Evolutionary conservation across 2,113 vertebrate genomes (phyloP).

Genomic region (Eleginops maclovinus): DNA sequence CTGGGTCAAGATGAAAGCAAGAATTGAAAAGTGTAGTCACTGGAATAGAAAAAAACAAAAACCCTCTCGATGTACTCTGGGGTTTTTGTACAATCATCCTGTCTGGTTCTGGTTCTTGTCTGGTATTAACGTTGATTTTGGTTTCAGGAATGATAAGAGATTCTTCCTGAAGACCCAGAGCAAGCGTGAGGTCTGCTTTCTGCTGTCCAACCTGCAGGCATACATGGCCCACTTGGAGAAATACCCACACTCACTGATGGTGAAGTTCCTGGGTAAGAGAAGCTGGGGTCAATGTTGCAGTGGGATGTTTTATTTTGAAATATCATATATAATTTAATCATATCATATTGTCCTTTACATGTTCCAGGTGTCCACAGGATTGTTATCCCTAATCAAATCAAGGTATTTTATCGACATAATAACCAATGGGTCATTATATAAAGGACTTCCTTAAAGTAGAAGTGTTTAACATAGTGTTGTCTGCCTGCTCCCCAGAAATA

Average conservation of each 20-base stretch:
- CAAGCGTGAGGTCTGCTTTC: conserved; percentile 81
- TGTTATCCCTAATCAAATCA: conserved; percentile 60
- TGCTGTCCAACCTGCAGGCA: conserved; percentile 83
- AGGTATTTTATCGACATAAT: conserved; percentile 58
- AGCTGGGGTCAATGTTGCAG: neutral
- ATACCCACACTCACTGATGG: conserved; percentile 87
- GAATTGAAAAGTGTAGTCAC: neutral
- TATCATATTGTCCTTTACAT: neutral
- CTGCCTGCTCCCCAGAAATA: conserved; percentile 81
- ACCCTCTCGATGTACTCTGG: neutral
- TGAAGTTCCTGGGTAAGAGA: conserved; percentile 85
- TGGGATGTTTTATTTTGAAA: neutral
- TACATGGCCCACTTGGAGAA: conserved; percentile 86
- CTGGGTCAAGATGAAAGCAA: too few relatives aligned
- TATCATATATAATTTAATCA: neutral
- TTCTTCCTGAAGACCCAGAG: conserved; percentile 90
- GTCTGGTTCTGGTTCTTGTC: neutral
- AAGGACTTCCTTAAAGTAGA: accelerated
- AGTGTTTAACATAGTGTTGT: neutral
- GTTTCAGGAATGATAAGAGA: conserved; percentile 85
- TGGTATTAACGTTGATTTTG: neutral
- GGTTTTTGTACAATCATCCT: neutral
- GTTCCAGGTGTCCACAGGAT: conserved; percentile 78
- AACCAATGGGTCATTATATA: neutral
- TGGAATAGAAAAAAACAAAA: neutral